Base-by-base conservation (phyloP, 2,113 vertebrate species). In the Cochlearius cochlearius region DNA sequence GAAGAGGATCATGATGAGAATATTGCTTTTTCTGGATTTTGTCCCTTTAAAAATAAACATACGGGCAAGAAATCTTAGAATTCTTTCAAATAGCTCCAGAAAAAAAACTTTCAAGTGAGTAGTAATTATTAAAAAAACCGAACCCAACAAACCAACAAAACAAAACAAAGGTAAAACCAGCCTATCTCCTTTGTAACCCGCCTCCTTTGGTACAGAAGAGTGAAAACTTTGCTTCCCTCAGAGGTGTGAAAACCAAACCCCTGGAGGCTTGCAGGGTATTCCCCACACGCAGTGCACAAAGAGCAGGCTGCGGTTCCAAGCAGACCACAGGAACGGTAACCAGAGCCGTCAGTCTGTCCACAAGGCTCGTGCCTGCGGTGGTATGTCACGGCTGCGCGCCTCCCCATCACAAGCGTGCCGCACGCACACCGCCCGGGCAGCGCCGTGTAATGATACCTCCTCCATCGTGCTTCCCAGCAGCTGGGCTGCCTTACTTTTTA, bases 401-500 rank as follows among this genome's bases (percentile, higher is more conserved):
- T 59, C 9, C 39, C 22, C 10, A 5, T 39, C 12, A 6, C 4
- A 2, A 77, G 36, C 4, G 15, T 2, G 9, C 20, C 3, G 8
- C 25, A 52, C 3, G 10, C 25, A 52, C 15, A 13, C 43, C 27
- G 22, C 20, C 15, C 6, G 34, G 55, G 56, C 12, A n/a, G 53
- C 10, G 15, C 17, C 4, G 11, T 5, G 6, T 12, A 15, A 34
- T 5, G 12, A 27, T 7, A 12, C 29, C 36, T 71, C 29, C 36
- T 71, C 76, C 56, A 43, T 14, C 0, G 2, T 0, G 0, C 36
- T 73, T 41, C 71, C 72, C 56, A 21, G 85, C 1, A 4, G 22
- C 50, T 76, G 53, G 38, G 50, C 30, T 7, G 9, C 39, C 32
- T 29, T 38, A 23, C 34, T 56, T 50, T 36, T 36, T 59, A 45